phyloP scores from a whole-genome alignment of 1,140 invertebrate genomes.

The Augochlora pura region DNA sequence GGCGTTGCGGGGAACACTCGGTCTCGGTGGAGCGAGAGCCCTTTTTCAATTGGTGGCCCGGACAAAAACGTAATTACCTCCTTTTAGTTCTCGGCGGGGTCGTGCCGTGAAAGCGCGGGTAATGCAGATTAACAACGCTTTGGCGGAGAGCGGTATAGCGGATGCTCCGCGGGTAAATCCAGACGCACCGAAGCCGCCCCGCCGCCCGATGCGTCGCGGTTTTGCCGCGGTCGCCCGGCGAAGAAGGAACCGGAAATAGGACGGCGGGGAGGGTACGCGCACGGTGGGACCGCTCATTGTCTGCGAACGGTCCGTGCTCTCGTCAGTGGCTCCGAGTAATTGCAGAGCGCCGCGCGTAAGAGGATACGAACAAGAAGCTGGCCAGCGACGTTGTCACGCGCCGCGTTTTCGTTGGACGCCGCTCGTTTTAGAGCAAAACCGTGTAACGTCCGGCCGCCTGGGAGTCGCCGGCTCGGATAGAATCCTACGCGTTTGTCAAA shows the following conservation, averaged over 20 bases:
- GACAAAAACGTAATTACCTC: constrained; percentile 14
- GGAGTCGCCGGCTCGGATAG: constrained; percentile 3
- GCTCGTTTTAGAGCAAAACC: constrained; percentile 55
- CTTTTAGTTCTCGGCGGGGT: not conserved
- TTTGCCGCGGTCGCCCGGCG: not conserved
- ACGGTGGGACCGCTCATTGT: not conserved
- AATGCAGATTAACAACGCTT: constrained; percentile 6
- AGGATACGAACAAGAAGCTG: constrained; percentile 22
- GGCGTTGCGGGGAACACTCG: not conserved
- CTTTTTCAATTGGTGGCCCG: not conserved
- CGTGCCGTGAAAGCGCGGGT: not conserved
- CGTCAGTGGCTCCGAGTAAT: constrained; percentile 34
- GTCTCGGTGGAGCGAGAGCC: not conserved
- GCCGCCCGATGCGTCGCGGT: constrained; percentile 6
- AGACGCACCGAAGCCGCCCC: not conserved
- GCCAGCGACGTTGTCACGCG: constrained; percentile 24
- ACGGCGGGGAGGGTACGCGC: too few species aligned
- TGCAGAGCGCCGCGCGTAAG: not conserved
- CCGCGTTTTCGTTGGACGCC: constrained; percentile 11
- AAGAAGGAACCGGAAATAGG: too few species aligned
- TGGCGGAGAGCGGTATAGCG: too few species aligned
- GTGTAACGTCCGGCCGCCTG: constrained; percentile 52
- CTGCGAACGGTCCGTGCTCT: not conserved
- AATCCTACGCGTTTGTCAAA: constrained; percentile 34
- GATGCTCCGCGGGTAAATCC: not conserved